Conservation (phyloP, 2,797 vertebrate genomes). For the Bufotes viridis region DNA sequence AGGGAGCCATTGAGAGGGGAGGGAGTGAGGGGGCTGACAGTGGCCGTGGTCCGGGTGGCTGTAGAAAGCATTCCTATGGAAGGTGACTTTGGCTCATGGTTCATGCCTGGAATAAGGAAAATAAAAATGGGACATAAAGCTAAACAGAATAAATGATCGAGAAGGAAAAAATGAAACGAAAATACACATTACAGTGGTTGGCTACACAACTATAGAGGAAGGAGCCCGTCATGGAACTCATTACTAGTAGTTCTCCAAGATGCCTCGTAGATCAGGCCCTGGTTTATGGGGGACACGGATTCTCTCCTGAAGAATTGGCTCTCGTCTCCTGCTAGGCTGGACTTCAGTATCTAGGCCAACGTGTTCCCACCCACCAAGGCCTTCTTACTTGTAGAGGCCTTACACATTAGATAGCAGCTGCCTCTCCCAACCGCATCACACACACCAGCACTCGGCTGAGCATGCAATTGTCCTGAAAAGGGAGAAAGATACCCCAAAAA, state of each 20-base stretch:
- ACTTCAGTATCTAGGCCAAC: not conserved
- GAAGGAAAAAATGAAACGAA: conserved; percentile 22
- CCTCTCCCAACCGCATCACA: too few relatives aligned
- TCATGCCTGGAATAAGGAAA: conserved; percentile 88
- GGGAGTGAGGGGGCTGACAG: conserved; percentile 96
- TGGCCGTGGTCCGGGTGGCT: conserved; percentile 95
- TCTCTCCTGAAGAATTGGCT: not conserved
- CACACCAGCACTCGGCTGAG: too few relatives aligned
- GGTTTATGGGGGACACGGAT: not conserved
- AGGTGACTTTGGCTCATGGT: conserved; percentile 99
- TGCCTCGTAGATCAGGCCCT: too few relatives aligned
- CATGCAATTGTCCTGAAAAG: too few relatives aligned
- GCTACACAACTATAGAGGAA: not conserved
- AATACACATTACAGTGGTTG: conserved; percentile 12
- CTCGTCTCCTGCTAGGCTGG: not conserved
- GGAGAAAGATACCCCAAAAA: too few relatives aligned
- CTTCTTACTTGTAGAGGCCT: not conserved
- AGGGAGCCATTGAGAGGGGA: conserved; percentile 96
- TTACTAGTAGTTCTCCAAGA: not conserved
- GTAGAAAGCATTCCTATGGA: conserved; percentile 99
- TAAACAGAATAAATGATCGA: conserved; percentile 19
- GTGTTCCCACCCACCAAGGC: not conserved
- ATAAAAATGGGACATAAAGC: conserved; percentile 60
- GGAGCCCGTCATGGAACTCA: not conserved
- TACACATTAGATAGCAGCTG: too few relatives aligned